Conservation (phyloP, 2,797 vertebrate species). For the Phataginus tricuspis region DNA sequence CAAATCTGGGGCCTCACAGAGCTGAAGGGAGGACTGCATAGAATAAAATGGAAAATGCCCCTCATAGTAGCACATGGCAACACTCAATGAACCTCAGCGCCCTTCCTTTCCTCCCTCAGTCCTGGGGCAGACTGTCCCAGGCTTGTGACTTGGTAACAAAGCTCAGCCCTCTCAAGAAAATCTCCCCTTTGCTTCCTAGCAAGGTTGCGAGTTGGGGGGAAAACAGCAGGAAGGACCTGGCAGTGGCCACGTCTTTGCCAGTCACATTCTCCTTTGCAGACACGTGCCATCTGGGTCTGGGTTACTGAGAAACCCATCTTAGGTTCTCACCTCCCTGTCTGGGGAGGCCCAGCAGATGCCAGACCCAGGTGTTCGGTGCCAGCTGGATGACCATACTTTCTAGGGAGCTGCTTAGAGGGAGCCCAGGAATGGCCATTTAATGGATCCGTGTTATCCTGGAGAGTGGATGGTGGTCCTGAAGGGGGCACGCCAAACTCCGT, state of each 20-base stretch:
- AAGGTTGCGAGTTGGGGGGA: too few relatives aligned
- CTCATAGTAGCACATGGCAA: neutral
- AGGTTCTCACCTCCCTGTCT: neutral
- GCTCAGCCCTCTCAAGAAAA: conserved; percentile 7
- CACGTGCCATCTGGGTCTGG: neutral
- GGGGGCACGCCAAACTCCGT: neutral
- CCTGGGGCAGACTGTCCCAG: neutral
- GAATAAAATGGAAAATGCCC: rapidly evolving
- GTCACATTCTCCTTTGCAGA: neutral
- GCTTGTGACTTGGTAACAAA: neutral
- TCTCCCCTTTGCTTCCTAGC: conserved; percentile 51
- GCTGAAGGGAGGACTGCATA: neutral
- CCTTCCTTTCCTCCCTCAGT: neutral
- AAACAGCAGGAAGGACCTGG: neutral
- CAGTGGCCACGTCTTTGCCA: neutral
- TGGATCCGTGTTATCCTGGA: neutral
- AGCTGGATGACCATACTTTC: neutral
- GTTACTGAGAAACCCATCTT: neutral
- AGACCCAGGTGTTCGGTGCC: neutral
- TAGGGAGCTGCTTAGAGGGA: neutral
- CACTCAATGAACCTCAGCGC: neutral
- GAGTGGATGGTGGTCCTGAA: neutral
- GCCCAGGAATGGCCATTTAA: neutral
- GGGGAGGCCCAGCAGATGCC: neutral
- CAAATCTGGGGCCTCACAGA: neutral